phyloP scores from a whole-genome alignment of 2,797 vertebrate genomes.

The Urocyon cinereoargenteus region DNA sequence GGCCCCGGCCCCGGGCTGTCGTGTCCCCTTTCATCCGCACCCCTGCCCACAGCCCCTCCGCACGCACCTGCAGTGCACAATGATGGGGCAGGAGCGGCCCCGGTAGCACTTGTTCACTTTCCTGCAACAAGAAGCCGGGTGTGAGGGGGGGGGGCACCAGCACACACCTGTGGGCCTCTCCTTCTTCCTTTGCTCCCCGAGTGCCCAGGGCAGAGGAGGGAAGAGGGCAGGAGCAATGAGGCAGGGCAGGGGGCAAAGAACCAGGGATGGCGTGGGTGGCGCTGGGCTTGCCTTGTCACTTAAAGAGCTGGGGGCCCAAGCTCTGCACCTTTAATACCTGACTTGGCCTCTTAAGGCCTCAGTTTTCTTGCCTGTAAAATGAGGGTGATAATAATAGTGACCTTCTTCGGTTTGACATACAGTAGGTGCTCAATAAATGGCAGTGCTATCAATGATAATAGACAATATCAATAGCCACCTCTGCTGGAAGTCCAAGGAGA shows the following conservation, averaged over 20 bases:
- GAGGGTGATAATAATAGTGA: not conserved
- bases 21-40: not conserved
- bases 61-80: slow-evolving; percentile 97
- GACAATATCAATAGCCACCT: not conserved
- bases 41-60: not conserved
- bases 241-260: not conserved
- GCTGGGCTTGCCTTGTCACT: not conserved
- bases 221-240: not conserved
- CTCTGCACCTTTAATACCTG: not conserved
- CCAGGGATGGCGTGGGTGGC: not conserved
- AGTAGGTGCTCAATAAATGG: not conserved
- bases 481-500: not conserved
- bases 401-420: not conserved
- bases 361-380: slow-evolving; percentile 10
- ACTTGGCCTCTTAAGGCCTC: not conserved
- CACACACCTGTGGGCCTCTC: not conserved
- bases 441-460: not conserved
- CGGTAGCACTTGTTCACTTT: slow-evolving; percentile 99
- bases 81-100: slow-evolving; percentile 98
- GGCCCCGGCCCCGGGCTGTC: not conserved
- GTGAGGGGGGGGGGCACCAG: slow-evolving; percentile 53
- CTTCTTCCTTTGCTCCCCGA: not conserved
- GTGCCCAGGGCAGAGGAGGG: not conserved
- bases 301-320: not conserved
- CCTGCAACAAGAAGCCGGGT: slow-evolving; percentile 89